Conservation (phyloP, 2,797 vertebrate genomes). For the Carapus acus region DNA sequence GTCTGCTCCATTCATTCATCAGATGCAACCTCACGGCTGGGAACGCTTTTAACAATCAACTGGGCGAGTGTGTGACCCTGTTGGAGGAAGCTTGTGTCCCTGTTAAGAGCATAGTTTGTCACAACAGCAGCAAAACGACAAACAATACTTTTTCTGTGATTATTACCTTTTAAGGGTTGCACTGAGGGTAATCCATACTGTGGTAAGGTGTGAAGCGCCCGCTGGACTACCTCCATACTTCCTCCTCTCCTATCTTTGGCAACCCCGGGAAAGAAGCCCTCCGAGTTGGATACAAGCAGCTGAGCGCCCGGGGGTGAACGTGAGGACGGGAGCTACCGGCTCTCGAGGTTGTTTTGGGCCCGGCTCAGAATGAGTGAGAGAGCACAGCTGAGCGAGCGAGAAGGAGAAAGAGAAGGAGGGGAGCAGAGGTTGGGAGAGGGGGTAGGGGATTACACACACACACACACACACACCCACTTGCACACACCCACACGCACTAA, state of each 20-base stretch:
- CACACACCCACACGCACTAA: conserved; percentile 18
- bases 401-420: conserved; percentile 60
- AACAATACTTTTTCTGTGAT: conserved; percentile 1
- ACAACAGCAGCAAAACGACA: neutral
- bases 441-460: conserved; percentile 42
- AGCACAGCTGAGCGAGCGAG: conserved; percentile 76
- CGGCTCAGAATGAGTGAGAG: conserved; percentile 68
- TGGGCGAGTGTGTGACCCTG: neutral
- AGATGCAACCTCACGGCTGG: conserved; percentile 31
- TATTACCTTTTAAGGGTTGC: conserved; percentile 72
- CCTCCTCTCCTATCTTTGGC: conserved; percentile 19
- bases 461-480: conserved; percentile 2
- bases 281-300: conserved; percentile 32
- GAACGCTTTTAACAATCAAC: conserved; percentile 30
- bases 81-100: neutral
- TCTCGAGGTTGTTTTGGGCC: conserved; percentile 68
- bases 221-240: conserved; percentile 70
- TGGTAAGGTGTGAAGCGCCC: conserved; percentile 48
- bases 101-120: neutral
- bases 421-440: conserved; percentile 59
- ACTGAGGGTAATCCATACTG: conserved; percentile 66
- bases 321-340: conserved; percentile 51
- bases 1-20: conserved; percentile 24
- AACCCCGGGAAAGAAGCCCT: conserved; percentile 38
- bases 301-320: conserved; percentile 42